Conservation (phyloP, 1,140 invertebrate species). For the Drosophila truncata region DNA sequence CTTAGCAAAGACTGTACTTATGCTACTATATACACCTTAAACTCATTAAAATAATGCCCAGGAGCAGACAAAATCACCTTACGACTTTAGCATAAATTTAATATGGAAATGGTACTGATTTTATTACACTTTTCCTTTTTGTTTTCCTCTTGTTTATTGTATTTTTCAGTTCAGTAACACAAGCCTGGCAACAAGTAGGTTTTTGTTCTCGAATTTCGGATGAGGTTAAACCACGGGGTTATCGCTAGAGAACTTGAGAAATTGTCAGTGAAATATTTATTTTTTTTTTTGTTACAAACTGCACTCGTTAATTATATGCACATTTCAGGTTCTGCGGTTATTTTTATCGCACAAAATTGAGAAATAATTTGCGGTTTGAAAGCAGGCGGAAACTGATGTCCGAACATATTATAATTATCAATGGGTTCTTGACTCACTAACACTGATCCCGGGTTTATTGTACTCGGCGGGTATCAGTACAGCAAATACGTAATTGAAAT, state of each 20-base stretch:
- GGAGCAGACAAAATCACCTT: constrained; percentile 33
- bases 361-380: constrained; percentile 28
- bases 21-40: not conserved
- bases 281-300: constrained; percentile 7
- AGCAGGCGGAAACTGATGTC: constrained; percentile 27
- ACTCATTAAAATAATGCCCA: constrained; percentile 28
- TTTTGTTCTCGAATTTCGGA: constrained; percentile 20
- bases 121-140: constrained; percentile 23
- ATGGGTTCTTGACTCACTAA: constrained; percentile 26
- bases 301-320: constrained; percentile 18
- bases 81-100: constrained; percentile 64
- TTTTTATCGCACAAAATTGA: constrained; percentile 16
- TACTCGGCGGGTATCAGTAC: constrained; percentile 4
- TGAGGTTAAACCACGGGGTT: constrained; percentile 26
- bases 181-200: constrained; percentile 50
- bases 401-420: constrained; percentile 24
- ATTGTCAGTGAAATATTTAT: not conserved
- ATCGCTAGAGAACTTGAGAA: constrained; percentile 27
- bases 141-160: constrained; percentile 1
- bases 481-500: constrained; percentile 13
- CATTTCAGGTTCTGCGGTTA: constrained; percentile 12
- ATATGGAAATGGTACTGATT: constrained; percentile 61
- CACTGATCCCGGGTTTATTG: constrained; percentile 26
- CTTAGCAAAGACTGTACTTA: constrained; percentile 11
- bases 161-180: constrained; percentile 49